Conservation (phyloP, 1,140 invertebrate species). For the Drosophila burlai region DNA sequence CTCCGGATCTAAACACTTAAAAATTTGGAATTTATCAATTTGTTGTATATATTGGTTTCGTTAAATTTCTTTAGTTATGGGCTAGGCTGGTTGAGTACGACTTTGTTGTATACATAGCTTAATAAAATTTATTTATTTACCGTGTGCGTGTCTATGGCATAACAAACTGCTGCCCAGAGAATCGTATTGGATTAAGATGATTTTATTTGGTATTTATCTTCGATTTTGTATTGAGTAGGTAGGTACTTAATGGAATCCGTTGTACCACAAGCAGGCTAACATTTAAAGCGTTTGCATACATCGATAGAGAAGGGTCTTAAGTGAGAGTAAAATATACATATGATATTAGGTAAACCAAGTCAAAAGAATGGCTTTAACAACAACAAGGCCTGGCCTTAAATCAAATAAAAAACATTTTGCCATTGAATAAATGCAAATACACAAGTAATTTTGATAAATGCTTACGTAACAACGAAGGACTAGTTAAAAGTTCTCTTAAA, state of each 20-base stretch:
- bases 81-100: slow-evolving; percentile 55
- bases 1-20: slow-evolving; percentile 46
- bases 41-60: slow-evolving; percentile 45
- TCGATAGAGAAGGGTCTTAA: slow-evolving; percentile 49
- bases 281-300: slow-evolving; percentile 78
- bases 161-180: slow-evolving; percentile 69
- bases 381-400: slow-evolving; percentile 71
- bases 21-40: slow-evolving; percentile 43
- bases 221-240: slow-evolving; percentile 55
- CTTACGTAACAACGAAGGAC: slow-evolving; percentile 66
- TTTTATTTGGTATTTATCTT: slow-evolving; percentile 50
- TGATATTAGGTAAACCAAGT: slow-evolving; percentile 36
- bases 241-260: slow-evolving; percentile 76
- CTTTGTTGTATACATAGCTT: slow-evolving; percentile 52
- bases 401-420: slow-evolving; percentile 38
- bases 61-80: slow-evolving; percentile 77
- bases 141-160: slow-evolving; percentile 52
- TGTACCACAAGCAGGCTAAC: slow-evolving; percentile 82
- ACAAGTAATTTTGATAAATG: slow-evolving; percentile 22
- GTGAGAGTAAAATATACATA: slow-evolving; percentile 6
- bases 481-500: slow-evolving; percentile 58
- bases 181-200: slow-evolving; percentile 51
- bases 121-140: slow-evolving; percentile 59
- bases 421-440: slow-evolving; percentile 44
- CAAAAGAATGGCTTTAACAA: slow-evolving; percentile 54